Evolutionary conservation across 2,888 invertebrate species (phyloP).

Genomic region (Mythimna impura): DNA sequence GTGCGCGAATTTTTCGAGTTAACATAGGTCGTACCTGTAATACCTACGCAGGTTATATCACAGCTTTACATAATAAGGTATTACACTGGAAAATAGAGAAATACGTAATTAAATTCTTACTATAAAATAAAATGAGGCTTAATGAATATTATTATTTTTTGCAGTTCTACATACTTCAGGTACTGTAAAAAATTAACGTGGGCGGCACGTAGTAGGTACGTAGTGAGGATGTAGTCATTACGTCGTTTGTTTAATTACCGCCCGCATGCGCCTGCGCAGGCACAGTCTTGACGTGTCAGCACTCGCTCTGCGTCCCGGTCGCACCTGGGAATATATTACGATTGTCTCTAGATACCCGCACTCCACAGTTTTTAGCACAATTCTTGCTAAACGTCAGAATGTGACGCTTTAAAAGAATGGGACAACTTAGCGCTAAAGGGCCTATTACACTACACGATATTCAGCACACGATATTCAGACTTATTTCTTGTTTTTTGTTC

Average conservation of each 20-base stretch:
- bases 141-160: background rate
- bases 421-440: background rate
- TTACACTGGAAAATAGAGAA: background rate
- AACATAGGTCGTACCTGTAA: background rate
- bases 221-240: constrained; percentile 42
- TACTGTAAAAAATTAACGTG: background rate
- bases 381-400: constrained; percentile 1
- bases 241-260: constrained; percentile 45
- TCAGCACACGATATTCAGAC: too few species aligned
- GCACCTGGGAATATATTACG: constrained; percentile 58
- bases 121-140: background rate
- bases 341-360: constrained; percentile 26
- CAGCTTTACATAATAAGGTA: background rate
- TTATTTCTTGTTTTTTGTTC: too few species aligned
- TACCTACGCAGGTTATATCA: background rate
- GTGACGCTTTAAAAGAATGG: constrained; percentile 26
- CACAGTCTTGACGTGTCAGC: constrained; percentile 22
- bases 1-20: too few species aligned
- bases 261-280: constrained; percentile 54
- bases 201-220: too few species aligned
- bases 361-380: constrained; percentile 8
- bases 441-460: too few species aligned
- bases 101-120: background rate
- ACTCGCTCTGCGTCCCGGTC: constrained; percentile 17
- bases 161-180: background rate